Evolutionary conservation across 1,140 invertebrate species (phyloP), one percentile per base, ranked within the genome.

Genomic region (Philotrypesis tridentata): DNA sequence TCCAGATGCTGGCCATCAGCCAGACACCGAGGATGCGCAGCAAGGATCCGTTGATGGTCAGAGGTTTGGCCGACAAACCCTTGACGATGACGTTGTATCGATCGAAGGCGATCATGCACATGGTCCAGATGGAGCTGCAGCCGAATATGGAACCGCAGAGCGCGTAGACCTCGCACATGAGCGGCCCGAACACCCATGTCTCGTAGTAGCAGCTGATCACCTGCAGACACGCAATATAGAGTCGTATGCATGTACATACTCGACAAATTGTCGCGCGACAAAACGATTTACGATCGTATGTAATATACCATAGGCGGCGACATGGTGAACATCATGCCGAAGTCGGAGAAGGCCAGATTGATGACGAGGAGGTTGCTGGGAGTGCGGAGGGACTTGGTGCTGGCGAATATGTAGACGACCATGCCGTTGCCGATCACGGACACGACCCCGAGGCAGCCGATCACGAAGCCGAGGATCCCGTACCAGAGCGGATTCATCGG

Each of bases 51-150:
- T 94, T 94, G 85, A 94, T 94, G 60, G 94, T 95, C 90, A 96
- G 90, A 27, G 94, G 95, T 82, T 93, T 94, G 4, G 93, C 95
- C 14, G 94, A 92, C 85, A 82, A 79, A 83, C 87, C 87, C 87
- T 96, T 96, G 1, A 97, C 96, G 85, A 97, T 97, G 73, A 97
- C 96, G 85, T 96, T 96, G 91, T 97, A 97, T 81, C 96, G 92
- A 88, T 97, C 96, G 73, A 96, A 92, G 75, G 96, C 95, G 82
- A 97, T 97, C 87, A 95, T 93, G 0, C 94, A 94, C 95, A 97
- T 96, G 0, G 95, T 95, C 95, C 96, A 96, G 84, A 97, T 97
- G 76, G 96, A 97, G 48, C 92, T 93, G 87, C 95, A 95, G 43
- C 96, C 96, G 86, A 95, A 97, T 40, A 97, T 92, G 6, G 96